Evolutionary conservation across 2,888 invertebrate species (phyloP).

Genomic region (Neocrepidodera transversa): DNA sequence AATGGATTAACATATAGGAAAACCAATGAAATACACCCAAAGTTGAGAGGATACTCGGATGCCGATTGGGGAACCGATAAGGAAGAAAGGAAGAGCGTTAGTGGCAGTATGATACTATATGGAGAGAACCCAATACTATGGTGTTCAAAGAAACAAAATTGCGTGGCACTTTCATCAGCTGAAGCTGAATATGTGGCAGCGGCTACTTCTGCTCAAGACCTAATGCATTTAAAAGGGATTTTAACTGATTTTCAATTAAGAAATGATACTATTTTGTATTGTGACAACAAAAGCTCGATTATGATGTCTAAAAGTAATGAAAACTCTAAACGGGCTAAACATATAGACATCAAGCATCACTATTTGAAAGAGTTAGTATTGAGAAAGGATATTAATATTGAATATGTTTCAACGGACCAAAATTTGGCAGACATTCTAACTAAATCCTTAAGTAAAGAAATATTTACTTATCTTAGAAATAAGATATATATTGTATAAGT

Average conservation of each 20-base stretch:
- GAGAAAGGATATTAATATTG: no score
- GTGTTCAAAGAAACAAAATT: conserved; percentile 31
- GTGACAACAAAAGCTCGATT: conserved; percentile 4
- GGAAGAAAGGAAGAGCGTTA: conserved; percentile 36
- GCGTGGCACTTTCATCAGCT: conserved; percentile 33
- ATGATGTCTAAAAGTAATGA: conserved; percentile 3
- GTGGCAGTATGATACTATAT: conserved; percentile 31
- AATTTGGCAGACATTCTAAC: no score
- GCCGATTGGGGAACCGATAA: conserved; percentile 39
- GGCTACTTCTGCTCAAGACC: no score
- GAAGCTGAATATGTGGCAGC: conserved; percentile 34
- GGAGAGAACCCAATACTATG: conserved; percentile 27
- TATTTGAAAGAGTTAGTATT: not conserved
- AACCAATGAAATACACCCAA: conserved; percentile 19
- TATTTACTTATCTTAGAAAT: no score
- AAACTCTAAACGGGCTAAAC: conserved; percentile 7
- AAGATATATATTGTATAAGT: no score
- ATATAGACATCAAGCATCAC: not conserved
- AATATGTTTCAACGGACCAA: no score
- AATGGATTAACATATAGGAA: conserved; percentile 23
- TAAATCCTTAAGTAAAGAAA: no score
- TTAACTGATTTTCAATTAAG: no score
- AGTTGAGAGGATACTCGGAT: not conserved
- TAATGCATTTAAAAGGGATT: no score
- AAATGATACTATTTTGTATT: not conserved